Evolutionary conservation across 2,113 vertebrate genomes (phyloP), one percentile per base, ranked within the genome.

Genomic region (Toxotes jaculatrix): DNA sequence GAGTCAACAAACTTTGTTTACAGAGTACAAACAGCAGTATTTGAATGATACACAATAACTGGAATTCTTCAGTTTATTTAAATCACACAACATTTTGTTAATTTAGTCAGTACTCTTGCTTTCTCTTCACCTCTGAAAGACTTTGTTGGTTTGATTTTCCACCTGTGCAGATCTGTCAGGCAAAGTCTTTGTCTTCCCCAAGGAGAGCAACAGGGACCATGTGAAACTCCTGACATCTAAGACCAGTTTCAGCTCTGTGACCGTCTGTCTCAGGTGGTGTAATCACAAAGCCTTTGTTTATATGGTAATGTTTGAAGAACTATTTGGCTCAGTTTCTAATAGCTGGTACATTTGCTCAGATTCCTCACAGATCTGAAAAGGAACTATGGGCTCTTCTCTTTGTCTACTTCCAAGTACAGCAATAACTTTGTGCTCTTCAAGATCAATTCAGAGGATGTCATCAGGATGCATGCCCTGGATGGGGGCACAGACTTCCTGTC

Each of bases 101-200:
- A 8, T 40, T 5, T 40, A 8, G 8, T 40, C 7, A 40, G 8
- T 40, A 40, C 8, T 40, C 38, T 40, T 40, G 38, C 38, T 40
- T 7, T 7, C 8, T 40, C 38, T 40, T 7, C 38, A 8, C 38
- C 38, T 40, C 6, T 40, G 7, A 40, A 8, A 8, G 38, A 7
- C 7, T 40, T 66, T 16, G 38, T 66, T 45, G 63, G 63, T 45
- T 47, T 66, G 63, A 47, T 66, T 32, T 47, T 40, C 38, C 38
- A 40, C 7, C 38, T 40, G 6, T 40, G 38, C 38, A 40, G 7
- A 40, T 40, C 23, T 19, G 19, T 19, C 82, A 10, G 80, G 84
- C 12, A 87, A 91, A 87, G 76, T 85, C 14, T 74, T 91, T 7
- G 79, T 76, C 62, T 91, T 91, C 53, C 72, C 89, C 13, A 61